Evolutionary conservation across 2,888 invertebrate genomes (phyloP).

Genomic region (Zonitis immaculata): DNA sequence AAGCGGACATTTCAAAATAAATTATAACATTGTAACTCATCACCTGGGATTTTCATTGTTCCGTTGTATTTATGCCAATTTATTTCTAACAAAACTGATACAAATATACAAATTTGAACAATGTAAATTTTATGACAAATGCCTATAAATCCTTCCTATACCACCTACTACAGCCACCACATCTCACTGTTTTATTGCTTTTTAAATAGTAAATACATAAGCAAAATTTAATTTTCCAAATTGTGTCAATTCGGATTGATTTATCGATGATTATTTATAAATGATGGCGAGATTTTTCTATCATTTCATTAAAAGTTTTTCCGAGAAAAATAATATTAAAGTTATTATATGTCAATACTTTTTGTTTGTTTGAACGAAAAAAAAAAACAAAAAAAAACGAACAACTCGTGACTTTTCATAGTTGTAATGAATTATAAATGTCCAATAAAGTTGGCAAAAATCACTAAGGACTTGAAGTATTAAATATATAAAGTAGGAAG

Average conservation of each 20-base stretch:
- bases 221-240: constrained; percentile 9
- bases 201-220: constrained; percentile 14
- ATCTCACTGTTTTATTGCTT: not conserved
- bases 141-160: no score
- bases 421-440: constrained; percentile 8
- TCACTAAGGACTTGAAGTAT: constrained; percentile 2
- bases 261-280: no score
- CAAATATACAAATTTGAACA: not conserved
- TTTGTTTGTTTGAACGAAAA: not conserved
- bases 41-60: constrained; percentile 27
- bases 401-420: not conserved
- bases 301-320: no score
- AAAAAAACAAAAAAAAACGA: no score
- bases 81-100: constrained; percentile 9
- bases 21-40: constrained; percentile 34
- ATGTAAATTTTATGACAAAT: not conserved
- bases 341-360: not conserved
- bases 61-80: constrained; percentile 21
- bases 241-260: constrained; percentile 5
- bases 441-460: constrained; percentile 9
- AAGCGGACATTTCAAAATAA: constrained; percentile 34
- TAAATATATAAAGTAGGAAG: constrained; percentile 33
- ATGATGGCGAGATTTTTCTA: no score
- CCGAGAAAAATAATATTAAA: no score
- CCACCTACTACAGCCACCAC: no score